Conservation (phyloP, 2,113 vertebrate species). For the Glaucomys volans region DNA sequence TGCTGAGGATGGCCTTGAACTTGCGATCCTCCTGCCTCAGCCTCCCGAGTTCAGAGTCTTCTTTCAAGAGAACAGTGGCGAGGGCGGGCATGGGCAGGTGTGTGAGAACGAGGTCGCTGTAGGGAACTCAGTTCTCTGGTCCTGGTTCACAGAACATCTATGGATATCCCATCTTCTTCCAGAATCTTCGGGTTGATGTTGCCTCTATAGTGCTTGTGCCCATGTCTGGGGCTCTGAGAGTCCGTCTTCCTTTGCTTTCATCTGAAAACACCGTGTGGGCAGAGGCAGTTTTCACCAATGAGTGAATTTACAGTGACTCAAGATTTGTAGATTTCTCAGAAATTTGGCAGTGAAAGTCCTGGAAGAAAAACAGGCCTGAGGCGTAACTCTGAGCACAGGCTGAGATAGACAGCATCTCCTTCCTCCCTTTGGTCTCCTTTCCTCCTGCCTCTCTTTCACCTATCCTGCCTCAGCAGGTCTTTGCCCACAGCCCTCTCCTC, state of each 20-base stretch:
- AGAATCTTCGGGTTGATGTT: background rate
- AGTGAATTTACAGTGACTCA: background rate
- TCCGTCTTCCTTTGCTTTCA: background rate
- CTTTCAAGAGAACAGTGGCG: background rate
- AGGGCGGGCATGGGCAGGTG: background rate
- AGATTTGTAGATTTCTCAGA: background rate
- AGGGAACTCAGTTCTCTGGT: background rate
- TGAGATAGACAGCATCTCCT: background rate
- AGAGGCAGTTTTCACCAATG: background rate
- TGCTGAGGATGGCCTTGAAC: too few relatives aligned
- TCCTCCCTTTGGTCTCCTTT: background rate
- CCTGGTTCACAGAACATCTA: too few relatives aligned
- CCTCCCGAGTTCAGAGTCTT: too few relatives aligned
- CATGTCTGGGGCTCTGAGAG: background rate
- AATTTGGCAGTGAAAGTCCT: background rate
- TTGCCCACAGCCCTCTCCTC: background rate
- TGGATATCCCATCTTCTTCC: background rate
- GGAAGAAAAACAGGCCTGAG: background rate
- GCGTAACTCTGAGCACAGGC: too few relatives aligned
- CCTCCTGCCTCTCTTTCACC: background rate
- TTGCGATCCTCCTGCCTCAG: too few relatives aligned
- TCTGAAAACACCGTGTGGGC: background rate
- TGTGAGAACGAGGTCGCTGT: background rate
- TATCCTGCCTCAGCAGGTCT: background rate
- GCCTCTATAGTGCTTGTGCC: background rate